Evolutionary conservation across 2,888 invertebrate genomes (phyloP).

Genomic region (Ephialtes manifestator): DNA sequence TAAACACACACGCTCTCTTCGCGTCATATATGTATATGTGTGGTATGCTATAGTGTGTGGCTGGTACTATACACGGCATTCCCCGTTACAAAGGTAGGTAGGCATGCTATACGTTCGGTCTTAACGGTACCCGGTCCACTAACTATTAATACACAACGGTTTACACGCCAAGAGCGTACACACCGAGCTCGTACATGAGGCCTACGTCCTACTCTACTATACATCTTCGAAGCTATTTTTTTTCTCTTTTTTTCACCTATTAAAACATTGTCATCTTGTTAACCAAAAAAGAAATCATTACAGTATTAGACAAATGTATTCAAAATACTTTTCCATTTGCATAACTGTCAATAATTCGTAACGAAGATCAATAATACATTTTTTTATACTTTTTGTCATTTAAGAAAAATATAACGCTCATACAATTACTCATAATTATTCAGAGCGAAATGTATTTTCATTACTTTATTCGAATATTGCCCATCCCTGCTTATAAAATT

Average conservation of each 20-base stretch:
- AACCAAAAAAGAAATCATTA: not conserved
- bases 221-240: constrained; percentile 18
- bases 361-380: no score
- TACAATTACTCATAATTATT: no score
- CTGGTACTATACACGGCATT: constrained; percentile 68
- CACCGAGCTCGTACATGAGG: constrained; percentile 17
- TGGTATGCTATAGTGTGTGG: constrained; percentile 39
- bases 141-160: constrained; percentile 69
- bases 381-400: no score
- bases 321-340: no score
- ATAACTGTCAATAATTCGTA: no score
- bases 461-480: no score
- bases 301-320: no score
- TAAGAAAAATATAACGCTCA: no score
- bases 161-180: constrained; percentile 25
- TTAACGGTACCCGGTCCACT: constrained; percentile 84
- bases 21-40: not conserved
- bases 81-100: constrained; percentile 75
- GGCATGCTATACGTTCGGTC: constrained; percentile 77
- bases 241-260: not conserved
- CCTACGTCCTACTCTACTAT: constrained; percentile 41
- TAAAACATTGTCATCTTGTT: not conserved
- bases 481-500: no score
- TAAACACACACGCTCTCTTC: not conserved
- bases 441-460: no score